Conservation (phyloP, 2,888 invertebrate genomes). For the Dyspetes luteomarginatus region DNA sequence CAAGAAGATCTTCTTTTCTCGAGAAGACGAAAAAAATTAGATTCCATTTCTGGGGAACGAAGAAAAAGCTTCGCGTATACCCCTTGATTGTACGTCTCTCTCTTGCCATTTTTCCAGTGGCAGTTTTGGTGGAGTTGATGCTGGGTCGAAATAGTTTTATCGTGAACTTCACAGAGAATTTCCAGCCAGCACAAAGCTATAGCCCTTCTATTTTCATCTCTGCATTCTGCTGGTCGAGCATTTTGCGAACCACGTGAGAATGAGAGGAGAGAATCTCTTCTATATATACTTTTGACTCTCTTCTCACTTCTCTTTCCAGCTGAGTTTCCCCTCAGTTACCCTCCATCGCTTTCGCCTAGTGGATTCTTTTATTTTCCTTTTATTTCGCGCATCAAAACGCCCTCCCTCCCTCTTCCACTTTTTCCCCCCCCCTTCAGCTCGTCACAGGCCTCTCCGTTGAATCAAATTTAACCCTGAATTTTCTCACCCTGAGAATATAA, state of each 20-base stretch:
- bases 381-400: conserved; percentile 42
- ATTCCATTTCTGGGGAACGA: too few relatives aligned
- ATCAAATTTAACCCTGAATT: conserved; percentile 39
- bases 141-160: conserved; percentile 53
- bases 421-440: background rate
- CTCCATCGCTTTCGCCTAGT: conserved; percentile 29
- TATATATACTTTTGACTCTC: conserved; percentile 18
- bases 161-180: conserved; percentile 45
- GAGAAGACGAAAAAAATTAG: too few relatives aligned
- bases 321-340: background rate
- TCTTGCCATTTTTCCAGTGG: conserved; percentile 33
- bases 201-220: conserved; percentile 61
- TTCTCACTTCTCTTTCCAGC: conserved; percentile 23
- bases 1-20: too few relatives aligned
- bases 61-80: conserved; percentile 28
- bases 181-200: conserved; percentile 26
- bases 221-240: conserved; percentile 51
- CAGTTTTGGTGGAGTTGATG: conserved; percentile 30
- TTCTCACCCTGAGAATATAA: background rate
- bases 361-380: conserved; percentile 44
- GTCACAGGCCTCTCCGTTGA: background rate
- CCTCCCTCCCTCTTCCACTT: conserved; percentile 9
- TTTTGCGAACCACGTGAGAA: conserved; percentile 41
- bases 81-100: background rate
- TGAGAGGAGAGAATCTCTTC: conserved; percentile 28